Conservation (phyloP, 2,888 invertebrate species). For the Cantharis lateralis region DNA sequence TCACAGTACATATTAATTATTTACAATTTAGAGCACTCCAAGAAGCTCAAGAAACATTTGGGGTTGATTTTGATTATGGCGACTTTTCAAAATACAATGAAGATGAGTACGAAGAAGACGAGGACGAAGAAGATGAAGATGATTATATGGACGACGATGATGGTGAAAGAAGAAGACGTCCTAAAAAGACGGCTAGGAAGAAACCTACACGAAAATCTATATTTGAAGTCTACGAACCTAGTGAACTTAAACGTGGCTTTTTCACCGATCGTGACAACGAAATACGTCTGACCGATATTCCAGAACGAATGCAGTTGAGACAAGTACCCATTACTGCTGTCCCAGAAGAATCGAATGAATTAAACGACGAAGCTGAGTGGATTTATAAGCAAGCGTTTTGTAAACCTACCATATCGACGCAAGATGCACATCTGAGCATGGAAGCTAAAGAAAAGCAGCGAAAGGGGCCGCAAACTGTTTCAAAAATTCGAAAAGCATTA, state of each 20-base stretch:
- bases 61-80: conserved; percentile 97
- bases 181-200: conserved; percentile 77
- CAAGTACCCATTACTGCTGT: conserved; percentile 84
- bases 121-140: conserved; percentile 81
- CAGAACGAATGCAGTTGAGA: conserved; percentile 91
- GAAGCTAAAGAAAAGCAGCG: conserved; percentile 62
- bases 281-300: conserved; percentile 86
- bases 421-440: conserved; percentile 64
- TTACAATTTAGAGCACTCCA: conserved; percentile 75
- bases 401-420: conserved; percentile 79
- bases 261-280: conserved; percentile 93
- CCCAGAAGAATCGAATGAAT: conserved; percentile 81
- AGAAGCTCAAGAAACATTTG: conserved; percentile 98
- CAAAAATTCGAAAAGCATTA: conserved; percentile 92
- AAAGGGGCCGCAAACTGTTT: conserved; percentile 73
- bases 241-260: conserved; percentile 93
- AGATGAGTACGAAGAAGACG: conserved; percentile 84
- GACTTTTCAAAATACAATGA: conserved; percentile 88
- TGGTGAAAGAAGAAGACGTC: conserved; percentile 60
- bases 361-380: conserved; percentile 96
- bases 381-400: conserved; percentile 93
- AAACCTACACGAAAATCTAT: conserved; percentile 83
- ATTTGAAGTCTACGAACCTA: conserved; percentile 95
- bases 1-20: background rate
- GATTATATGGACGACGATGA: conserved; percentile 78